Evolutionary conservation across 2,888 invertebrate genomes (phyloP), one percentile per base, ranked within the genome.

Genomic region (Pristionchus entomophagus): DNA sequence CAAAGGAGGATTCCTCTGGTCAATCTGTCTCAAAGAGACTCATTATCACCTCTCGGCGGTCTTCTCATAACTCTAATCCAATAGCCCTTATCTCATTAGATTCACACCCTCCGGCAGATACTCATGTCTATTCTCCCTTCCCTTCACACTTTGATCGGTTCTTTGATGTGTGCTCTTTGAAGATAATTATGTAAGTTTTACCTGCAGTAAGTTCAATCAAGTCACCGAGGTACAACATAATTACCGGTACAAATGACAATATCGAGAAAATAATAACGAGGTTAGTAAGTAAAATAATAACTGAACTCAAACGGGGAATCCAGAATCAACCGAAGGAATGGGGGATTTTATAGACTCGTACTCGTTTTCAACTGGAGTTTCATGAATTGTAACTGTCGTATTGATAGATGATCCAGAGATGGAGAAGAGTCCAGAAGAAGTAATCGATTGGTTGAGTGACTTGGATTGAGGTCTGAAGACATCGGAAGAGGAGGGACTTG

Each of bases 1-100:
- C 65, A 17, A 56, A 56, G n/a, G n/a, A 56, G 56, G 4, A 32
- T 35, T 65, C 35, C 35, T 17, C 22, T 65, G 65, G 73, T 32
- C 32, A n/a, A n/a, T n/a, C n/a, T n/a, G n/a, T n/a, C n/a, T n/a
- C n/a, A n/a, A n/a, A 22, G 6, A 22, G 26, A 12, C 26, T 22
- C 59, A 69, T 41, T 69, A 35, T 10, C 69, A 69, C 69, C 41
- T 69, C 38, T 69, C 69, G 69, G 69, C 69, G 19, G 38, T 38
- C 69, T 69, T 38, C n/a, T n/a, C 19, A 22, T 65, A 19, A 69
- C 17, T 12, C 69, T 69, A 69, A 69, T 8, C 69, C 69, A 38
- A 38, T 69, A n/a, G 38, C 69, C 38, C 49, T 78, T 49, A 78
- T 49, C 45, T 56, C 56, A 10, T 81, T 22, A 2, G 19, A 32